Evolutionary conservation across 2,113 vertebrate species (phyloP), one percentile per base, ranked within the genome.

Genomic region (Nansenia antarctica): DNA sequence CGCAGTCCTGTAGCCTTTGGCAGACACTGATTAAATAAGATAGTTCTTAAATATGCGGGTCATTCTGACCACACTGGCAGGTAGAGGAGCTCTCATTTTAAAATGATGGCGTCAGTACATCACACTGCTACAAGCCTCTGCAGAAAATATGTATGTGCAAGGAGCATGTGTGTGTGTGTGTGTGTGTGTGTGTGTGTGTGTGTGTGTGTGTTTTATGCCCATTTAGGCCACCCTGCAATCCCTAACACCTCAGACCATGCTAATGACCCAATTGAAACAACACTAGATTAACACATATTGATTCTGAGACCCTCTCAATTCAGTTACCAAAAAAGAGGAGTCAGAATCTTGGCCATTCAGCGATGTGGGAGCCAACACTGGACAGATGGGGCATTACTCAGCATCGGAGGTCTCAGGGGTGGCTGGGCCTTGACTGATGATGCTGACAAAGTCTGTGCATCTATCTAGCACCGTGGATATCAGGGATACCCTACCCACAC

Each of bases 371-470:
- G 67, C 35, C 54, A 72, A 34, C 30, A 69, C 52, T 62, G 66
- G 81, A 86, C 84, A 85, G 81, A 79, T 70, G 78, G 77, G 70
- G 66, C 70, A 73, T 87, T 86, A 82, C 72, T 84, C 85, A 87
- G 82, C 83, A 80, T 57, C 72, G 64, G 61, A 31, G 64, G 65
- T 68, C 60, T 76, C 62, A 78, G 63, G 69, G 63, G 81, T 34
- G 57, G 61, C 59, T 63, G 53, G 65, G 15, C 37, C 32, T 22
- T 47, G 61, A 47, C 61, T 63, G 37, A 63, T 63, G 35, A 22
- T 42, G 61, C 61, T 63, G 30, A 82, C 72, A 59, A 72, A 78
- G 71, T 78, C 76, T 69, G 78, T 72, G 69, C 74, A 63, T 79
- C 79, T 59, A 82, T 78, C 79, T 82, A 67, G 68, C 64, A 24